A percentile compares a stretch with the other conserved stretches of the same genome.
These are phyloP conservation scores for Dynastes maya DNA, from an alignment of 2,888 invertebrate species.

Conservation along the genomic window DNA sequence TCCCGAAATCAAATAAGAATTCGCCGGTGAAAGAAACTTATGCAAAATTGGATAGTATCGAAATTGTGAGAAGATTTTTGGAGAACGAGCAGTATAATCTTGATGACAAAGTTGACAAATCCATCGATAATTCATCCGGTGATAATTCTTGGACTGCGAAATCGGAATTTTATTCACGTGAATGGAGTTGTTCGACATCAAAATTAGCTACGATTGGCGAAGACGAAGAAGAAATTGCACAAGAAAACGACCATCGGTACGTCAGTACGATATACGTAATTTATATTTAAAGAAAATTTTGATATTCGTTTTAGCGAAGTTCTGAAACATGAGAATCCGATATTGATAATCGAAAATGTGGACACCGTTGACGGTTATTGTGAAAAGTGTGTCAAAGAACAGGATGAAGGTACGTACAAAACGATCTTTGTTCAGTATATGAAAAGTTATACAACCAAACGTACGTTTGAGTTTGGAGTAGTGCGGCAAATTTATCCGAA, in stretches of 20 bases:
- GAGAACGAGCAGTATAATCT: conserved; percentile 64
- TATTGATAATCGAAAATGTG: conserved; percentile 64
- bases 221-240: conserved; percentile 73
- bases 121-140: neutral
- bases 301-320: conserved; percentile 30
- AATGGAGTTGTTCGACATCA: conserved; percentile 73
- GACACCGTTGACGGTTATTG: conserved; percentile 41
- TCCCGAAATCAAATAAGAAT: conserved; percentile 75
- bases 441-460: conserved; percentile 41
- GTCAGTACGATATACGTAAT: neutral
- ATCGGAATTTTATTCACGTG: conserved; percentile 66
- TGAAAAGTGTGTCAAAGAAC: conserved; percentile 41
- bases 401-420: conserved; percentile 44
- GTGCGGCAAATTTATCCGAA: neutral
- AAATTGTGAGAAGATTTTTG: conserved; percentile 64
- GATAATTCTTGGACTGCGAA: conserved; percentile 59
- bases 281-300: conserved; percentile 6
- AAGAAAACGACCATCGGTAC: conserved; percentile 47
- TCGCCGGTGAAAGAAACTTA: conserved; percentile 16
- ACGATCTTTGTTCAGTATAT: neutral
- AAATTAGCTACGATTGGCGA: conserved; percentile 82
- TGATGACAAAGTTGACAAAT: conserved; percentile 37
- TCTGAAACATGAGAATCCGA: conserved; percentile 56
- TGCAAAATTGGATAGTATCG: conserved; percentile 69
- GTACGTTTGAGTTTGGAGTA: neutral